Conservation (phyloP, 2,797 vertebrate species). For the Gymnoscopelus microlampas region DNA sequence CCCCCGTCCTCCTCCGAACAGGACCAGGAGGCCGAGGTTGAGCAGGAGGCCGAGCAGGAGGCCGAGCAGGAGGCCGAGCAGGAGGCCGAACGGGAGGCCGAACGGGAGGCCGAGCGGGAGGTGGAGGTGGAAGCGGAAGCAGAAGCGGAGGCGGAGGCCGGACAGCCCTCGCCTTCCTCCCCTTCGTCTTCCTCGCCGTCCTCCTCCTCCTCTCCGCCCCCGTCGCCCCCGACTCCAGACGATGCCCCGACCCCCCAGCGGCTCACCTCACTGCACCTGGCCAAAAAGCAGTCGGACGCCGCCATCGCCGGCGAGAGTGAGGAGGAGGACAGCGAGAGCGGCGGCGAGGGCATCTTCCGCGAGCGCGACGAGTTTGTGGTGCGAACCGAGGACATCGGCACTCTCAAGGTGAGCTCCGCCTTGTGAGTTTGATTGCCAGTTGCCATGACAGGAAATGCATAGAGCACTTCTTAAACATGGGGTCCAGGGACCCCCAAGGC, state of each 20-base stretch:
- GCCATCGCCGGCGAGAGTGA: constrained; percentile 91
- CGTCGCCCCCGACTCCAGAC: constrained; percentile 84
- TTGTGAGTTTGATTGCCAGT: neutral
- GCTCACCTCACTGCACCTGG: constrained; percentile 87
- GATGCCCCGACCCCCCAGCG: constrained; percentile 81
- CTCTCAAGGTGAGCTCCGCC: constrained; percentile 83
- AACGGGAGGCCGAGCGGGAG: neutral
- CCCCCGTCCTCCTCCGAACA: constrained; percentile 71
- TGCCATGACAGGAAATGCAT: too few relatives aligned
- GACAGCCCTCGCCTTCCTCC: constrained; percentile 57
- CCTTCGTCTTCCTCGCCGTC: constrained; percentile 53
- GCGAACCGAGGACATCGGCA: constrained; percentile 88
- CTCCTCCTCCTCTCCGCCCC: constrained; percentile 60
- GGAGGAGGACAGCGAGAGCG: constrained; percentile 90
- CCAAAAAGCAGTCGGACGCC: constrained; percentile 88
- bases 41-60: neutral
- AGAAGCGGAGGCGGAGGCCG: neutral
- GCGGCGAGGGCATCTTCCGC: constrained; percentile 90
- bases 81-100: neutral
- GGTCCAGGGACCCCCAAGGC: too few relatives aligned
- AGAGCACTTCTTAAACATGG: too few relatives aligned
- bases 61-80: neutral
- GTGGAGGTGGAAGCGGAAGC: neutral
- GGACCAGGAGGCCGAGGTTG: constrained; percentile 28
- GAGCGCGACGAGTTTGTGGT: constrained; percentile 93